Base-by-base conservation (phyloP, 2,113 vertebrate species). In the Eudyptes chrysolophus region DNA sequence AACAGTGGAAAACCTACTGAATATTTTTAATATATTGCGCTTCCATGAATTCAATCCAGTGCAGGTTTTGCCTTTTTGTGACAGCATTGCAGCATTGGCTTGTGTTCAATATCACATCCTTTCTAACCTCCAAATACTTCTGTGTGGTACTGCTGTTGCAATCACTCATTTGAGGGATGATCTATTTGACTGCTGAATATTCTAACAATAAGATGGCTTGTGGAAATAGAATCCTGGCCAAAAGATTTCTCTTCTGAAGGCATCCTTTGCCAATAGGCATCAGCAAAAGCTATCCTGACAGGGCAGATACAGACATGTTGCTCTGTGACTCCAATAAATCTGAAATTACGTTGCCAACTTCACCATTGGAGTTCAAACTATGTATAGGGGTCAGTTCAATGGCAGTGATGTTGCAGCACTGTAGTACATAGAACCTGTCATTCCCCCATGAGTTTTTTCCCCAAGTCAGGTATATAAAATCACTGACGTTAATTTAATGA, bases 171-270 rank as follows among this genome's bases (percentile, higher is more conserved):
- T 88, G 70, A 71, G 49, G 38, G 84, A 90, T 94, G 87, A 90
- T 89, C 71, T 88, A 3, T 89, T 92, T 92, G 93, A 91, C 89
- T 93, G 71, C 22, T 94, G 92, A 90, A 88, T 70, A 88, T 70
- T 76, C 54, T 66, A 94, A 96, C 16, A 17, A 69, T 78, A 84
- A 84, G 87, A 68, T 82, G 82, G 69, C 86, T 95, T 54, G 32
- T 90, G 75, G 81, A 93, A 87, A 86, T 32, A 85, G 40, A 92
- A 94, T 22, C 36, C 36, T 80, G 58, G 84, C 84, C 89, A 96
- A 95, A 94, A 75, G n/a, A 38, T 40, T 79, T 88, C 42, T 80
- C 51, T 90, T 83, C 70, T 83, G 78, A 93, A 8, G 3, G 30
- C 60, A 60, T 84, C 18, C 26, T 91, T 51, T 96, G 94, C 82